Percentiles rank a stretch among this genome's conserved stretches.
Conservation (phyloP, 2,888 invertebrate genomes). For the Sminthurinus aureus region DNA sequence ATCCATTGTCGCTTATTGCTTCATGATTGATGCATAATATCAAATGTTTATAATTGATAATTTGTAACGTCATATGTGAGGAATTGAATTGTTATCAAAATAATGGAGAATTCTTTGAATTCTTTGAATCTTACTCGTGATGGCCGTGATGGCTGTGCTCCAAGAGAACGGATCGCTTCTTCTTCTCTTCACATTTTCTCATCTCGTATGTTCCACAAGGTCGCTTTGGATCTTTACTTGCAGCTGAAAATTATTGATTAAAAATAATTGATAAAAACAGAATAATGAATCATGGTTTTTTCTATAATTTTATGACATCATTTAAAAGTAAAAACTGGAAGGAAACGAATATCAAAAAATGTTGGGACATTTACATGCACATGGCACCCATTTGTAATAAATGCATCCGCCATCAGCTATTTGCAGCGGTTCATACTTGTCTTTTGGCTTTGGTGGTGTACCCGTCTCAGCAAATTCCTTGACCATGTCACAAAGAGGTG, state of each 20-base stretch:
- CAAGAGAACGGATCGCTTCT: neutral
- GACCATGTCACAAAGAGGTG: conserved; percentile 15
- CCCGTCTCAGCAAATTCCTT: conserved; percentile 15
- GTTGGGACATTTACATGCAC: neutral
- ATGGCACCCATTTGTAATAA: conserved; percentile 26
- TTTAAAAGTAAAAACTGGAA: no score
- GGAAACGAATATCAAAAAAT: no score
- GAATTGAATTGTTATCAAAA: no score
- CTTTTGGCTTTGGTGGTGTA: conserved; percentile 9
- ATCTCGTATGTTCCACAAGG: conserved; percentile 26
- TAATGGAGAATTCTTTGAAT: no score
- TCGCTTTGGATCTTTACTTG: neutral
- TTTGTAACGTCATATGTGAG: no score
- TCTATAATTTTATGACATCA: no score
- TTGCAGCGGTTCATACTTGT: neutral
- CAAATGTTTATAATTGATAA: no score
- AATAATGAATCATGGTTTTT: no score
- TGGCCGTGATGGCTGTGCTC: neutral
- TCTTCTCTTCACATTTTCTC: conserved; percentile 13
- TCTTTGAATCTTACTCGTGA: no score
- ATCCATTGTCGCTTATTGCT: no score
- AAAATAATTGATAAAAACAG: no score
- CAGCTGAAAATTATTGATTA: neutral
- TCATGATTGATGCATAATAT: no score
- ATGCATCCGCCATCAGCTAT: conserved; percentile 3